phyloP scores from a whole-genome alignment of 2,888 invertebrate species.

The Axea sp. region DNA sequence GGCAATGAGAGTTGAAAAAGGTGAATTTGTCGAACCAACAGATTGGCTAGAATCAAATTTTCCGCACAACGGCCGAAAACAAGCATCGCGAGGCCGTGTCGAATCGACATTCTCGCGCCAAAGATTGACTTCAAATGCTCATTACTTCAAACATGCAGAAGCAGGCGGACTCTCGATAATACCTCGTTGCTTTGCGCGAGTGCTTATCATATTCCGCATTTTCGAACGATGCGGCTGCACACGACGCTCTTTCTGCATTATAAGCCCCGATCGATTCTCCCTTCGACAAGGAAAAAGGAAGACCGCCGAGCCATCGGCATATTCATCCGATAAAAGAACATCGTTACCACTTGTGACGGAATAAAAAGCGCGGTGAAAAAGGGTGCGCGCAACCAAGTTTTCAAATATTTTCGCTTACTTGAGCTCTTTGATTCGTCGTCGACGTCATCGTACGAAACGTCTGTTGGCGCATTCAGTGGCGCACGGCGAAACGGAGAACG shows the following conservation, averaged over 20 bases:
- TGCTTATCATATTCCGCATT: constrained; percentile 36
- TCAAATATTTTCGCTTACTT: constrained; percentile 56
- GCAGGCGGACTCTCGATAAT: constrained; percentile 19
- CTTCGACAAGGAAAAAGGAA: constrained; percentile 11
- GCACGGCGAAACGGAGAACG: constrained; percentile 15
- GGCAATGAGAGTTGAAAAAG: too few species aligned
- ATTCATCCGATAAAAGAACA: constrained; percentile 54
- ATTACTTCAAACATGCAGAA: constrained; percentile 21
- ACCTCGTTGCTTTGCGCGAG: constrained; percentile 16
- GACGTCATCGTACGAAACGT: constrained; percentile 31
- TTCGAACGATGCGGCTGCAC: constrained; percentile 13
- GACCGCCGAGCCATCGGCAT: constrained; percentile 32
- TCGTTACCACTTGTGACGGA: constrained; percentile 34
- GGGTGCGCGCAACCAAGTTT: constrained; percentile 26
- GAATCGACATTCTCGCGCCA: not conserved
- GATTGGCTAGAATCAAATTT: too few species aligned
- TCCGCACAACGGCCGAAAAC: constrained; percentile 3
- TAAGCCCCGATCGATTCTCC: constrained; percentile 33
- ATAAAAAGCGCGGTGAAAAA: constrained; percentile 35
- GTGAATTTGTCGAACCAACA: too few species aligned
- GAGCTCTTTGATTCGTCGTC: constrained; percentile 47
- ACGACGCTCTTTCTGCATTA: constrained; percentile 16
- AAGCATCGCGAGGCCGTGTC: not conserved
- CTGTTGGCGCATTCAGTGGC: constrained; percentile 30
- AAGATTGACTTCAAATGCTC: constrained; percentile 24